These are phyloP conservation scores for Alentia gelatinosa DNA, from an alignment of 2,888 invertebrate genomes.

Conservation along the genomic window DNA sequence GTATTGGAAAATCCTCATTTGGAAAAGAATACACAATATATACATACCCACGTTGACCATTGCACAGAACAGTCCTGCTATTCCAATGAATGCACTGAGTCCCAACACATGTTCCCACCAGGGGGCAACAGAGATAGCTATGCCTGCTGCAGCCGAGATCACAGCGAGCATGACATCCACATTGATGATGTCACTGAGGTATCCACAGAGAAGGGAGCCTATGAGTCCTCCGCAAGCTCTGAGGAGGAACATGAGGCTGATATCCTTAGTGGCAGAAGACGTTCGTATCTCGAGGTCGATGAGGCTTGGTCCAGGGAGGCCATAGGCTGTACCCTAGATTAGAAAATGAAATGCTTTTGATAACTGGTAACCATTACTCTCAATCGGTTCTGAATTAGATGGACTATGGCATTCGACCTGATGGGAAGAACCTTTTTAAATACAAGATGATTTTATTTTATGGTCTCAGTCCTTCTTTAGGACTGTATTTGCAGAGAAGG, in stretches of 20 bases:
- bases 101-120: background rate
- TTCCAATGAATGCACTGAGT: background rate
- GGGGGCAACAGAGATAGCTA: background rate
- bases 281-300: conserved; percentile 47
- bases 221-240: background rate
- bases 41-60: conserved; percentile 18
- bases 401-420: background rate
- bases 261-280: background rate
- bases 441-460: background rate
- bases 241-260: conserved; percentile 21
- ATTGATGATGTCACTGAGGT: background rate
- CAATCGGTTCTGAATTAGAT: background rate
- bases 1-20: too few species aligned
- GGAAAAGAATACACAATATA: too few species aligned
- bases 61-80: background rate
- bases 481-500: too few species aligned
- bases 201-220: background rate
- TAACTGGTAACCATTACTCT: background rate
- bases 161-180: background rate
- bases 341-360: background rate
- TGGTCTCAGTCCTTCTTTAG: too few species aligned
- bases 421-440: background rate
- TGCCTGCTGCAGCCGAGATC: background rate
- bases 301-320: background rate
- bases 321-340: background rate